Percentiles rank a stretch among this genome's conserved stretches.
Conservation (phyloP, 2,113 vertebrate species). For the Rhinopomastus cyanomelas region DNA sequence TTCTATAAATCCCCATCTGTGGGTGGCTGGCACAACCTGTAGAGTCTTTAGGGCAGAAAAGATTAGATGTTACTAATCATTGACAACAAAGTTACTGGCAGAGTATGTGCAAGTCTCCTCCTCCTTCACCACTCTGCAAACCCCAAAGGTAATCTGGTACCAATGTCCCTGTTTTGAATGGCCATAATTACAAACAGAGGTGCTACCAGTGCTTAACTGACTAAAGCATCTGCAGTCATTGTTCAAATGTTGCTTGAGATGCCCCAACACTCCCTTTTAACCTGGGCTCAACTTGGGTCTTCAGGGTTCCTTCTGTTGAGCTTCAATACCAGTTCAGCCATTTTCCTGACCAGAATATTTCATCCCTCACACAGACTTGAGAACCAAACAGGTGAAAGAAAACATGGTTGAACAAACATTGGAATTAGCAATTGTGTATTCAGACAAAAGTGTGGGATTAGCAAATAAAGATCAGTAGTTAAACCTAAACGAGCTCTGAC, state of each 20-base stretch:
- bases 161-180: not conserved
- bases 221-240: not conserved
- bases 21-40: conserved; percentile 92
- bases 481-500: not conserved
- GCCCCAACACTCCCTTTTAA: not conserved
- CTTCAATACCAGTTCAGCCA: not conserved
- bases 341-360: not conserved
- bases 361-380: not conserved
- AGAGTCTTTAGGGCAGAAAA: conserved; percentile 80
- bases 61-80: not conserved
- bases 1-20: conserved; percentile 89
- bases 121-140: not conserved
- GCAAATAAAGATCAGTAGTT: not conserved
- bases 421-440: not conserved
- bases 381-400: not conserved
- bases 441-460: not conserved
- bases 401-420: not conserved
- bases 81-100: not conserved
- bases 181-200: not conserved
- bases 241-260: not conserved
- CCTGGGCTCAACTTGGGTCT: not conserved
- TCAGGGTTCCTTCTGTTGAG: not conserved
- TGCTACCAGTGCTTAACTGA: not conserved
- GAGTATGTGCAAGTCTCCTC: not conserved
- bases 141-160: rapidly evolving